Base-by-base conservation (phyloP, 2,888 invertebrate species). In the Antheraea yamamai region DNA sequence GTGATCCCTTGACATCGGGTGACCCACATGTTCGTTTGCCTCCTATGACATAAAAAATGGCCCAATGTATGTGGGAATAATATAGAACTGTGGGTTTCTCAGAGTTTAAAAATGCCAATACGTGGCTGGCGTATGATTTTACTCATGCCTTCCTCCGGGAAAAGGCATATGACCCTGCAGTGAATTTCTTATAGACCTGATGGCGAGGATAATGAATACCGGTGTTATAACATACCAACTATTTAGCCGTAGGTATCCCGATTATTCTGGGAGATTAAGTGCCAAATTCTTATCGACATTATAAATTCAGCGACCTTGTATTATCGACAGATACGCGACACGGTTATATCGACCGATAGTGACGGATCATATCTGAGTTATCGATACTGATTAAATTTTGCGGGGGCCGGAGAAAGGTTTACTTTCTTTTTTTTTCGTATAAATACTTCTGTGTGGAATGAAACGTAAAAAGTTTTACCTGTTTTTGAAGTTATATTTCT, bases 221-320 rank as follows among this genome's bases (percentile, higher is more conserved):
- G 30, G 30, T 30, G 30, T 30, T 30, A 23, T 61, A 61, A 23
- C n/a, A 23, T 61, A 23, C 23, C 12, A 61, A 23, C 23, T 3
- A 66, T 8, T 61, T 61, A 8, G 47, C 47, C 12, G 47, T 10
- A 4, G 26, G 4, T 35, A 20, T 20, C 39, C 7, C 10, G 39
- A 39, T 39, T 20, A 26, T 35, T 70, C 61, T 39, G 61, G 61
- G 39, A 73, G 61, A n/a, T 30, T 12, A 20, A 20, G 20, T 39
- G 70, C 70, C 64, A 61, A n/a, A 39, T 35, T 23, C 73, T 73
- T 73, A 73, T 73, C 73, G 61, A 64, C 47, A 73, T 61, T 18
- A 64, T 23, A 73, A 73, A 73, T 74, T 58, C 76, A 61, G 23
- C 35, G 73, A 39, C 73, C 73, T 73, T 73, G 73, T 73, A 73